Evolutionary conservation across 2,888 invertebrate species (phyloP).

Genomic region (Agrenia bidenticulata): DNA sequence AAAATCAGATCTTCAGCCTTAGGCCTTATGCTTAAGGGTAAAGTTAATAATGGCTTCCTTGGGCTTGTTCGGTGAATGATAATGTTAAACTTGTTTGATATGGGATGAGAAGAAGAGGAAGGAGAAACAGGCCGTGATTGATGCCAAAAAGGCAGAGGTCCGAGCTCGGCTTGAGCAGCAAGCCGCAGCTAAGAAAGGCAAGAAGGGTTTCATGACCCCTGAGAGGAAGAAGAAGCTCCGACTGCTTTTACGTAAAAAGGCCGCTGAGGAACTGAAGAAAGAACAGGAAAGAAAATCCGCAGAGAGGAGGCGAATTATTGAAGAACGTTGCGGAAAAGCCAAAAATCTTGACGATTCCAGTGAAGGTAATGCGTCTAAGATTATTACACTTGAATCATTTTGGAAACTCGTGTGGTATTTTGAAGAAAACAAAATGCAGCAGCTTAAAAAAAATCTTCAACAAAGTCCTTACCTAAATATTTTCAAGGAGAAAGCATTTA

Average conservation of each 20-base stretch:
- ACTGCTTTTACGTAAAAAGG: slow-evolving; percentile 99
- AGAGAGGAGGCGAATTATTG: slow-evolving; percentile 95
- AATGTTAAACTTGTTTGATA: too few relatives aligned
- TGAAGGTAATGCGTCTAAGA: slow-evolving; percentile 75
- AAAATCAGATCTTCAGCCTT: too few relatives aligned
- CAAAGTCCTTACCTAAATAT: too few relatives aligned
- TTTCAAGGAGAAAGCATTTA: too few relatives aligned
- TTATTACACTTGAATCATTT: too few relatives aligned
- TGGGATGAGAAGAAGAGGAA: slow-evolving; percentile 78
- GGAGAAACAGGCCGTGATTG: slow-evolving; percentile 96
- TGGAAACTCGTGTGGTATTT: too few relatives aligned
- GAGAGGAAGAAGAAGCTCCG: slow-evolving; percentile 99
- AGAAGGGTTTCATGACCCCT: slow-evolving; percentile 98
- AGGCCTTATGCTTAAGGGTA: too few relatives aligned
- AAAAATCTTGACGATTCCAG: slow-evolving; percentile 88
- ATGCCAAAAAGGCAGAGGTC: slow-evolving; percentile 98
- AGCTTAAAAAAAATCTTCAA: too few relatives aligned
- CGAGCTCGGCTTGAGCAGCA: slow-evolving; percentile 98
- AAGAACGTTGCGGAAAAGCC: slow-evolving; percentile 89
- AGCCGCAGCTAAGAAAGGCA: slow-evolving; percentile 97
- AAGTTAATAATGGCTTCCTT: too few relatives aligned
- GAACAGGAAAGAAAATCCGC: slow-evolving; percentile 99
- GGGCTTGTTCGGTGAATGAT: too few relatives aligned
- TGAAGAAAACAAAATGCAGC: too few relatives aligned
- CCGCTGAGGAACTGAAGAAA: slow-evolving; percentile 98